phyloP scores from a whole-genome alignment of 2,888 invertebrate genomes.

The Helleia helle region DNA sequence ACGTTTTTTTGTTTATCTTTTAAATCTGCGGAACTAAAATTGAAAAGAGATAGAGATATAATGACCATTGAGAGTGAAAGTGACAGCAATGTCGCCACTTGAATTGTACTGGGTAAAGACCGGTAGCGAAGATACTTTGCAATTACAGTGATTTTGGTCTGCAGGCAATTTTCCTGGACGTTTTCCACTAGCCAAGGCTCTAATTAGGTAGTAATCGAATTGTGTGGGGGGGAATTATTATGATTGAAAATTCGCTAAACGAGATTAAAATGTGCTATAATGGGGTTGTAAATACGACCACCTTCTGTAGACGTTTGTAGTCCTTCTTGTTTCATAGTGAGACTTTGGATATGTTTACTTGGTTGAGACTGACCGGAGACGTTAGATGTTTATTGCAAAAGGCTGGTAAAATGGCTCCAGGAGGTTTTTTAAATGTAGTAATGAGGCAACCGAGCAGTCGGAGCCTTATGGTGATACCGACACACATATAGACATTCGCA shows the following conservation, averaged over 20 bases:
- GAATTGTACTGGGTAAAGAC: slow-evolving; percentile 47
- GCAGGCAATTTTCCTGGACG: slow-evolving; percentile 49
- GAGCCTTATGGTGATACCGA: too few species aligned
- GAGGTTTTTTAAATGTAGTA: too few species aligned
- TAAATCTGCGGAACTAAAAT: slow-evolving; percentile 18
- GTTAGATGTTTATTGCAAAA: too few species aligned
- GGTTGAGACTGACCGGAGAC: too few species aligned
- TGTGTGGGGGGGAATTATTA: slow-evolving; percentile 57
- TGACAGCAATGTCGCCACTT: slow-evolving; percentile 42
- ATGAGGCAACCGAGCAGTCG: too few species aligned
- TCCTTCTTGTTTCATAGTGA: too few species aligned
- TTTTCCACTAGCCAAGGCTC: slow-evolving; percentile 44
- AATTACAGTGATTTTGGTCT: slow-evolving; percentile 55
- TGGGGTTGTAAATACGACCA: too few species aligned
- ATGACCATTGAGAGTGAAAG: slow-evolving; percentile 31
- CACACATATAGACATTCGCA: too few species aligned
- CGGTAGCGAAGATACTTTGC: slow-evolving; percentile 47
- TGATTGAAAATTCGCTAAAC: slow-evolving; percentile 54
- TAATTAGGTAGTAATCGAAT: slow-evolving; percentile 68
- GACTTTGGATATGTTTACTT: too few species aligned
- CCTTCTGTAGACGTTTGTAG: too few species aligned
- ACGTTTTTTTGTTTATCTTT: slow-evolving; percentile 11
- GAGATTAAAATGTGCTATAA: slow-evolving; percentile 26
- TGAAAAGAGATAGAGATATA: slow-evolving; percentile 30
- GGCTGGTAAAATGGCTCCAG: too few species aligned